These are phyloP conservation scores for Labeo catla DNA, from an alignment of 2,113 vertebrate genomes.

Conservation along the genomic window DNA sequence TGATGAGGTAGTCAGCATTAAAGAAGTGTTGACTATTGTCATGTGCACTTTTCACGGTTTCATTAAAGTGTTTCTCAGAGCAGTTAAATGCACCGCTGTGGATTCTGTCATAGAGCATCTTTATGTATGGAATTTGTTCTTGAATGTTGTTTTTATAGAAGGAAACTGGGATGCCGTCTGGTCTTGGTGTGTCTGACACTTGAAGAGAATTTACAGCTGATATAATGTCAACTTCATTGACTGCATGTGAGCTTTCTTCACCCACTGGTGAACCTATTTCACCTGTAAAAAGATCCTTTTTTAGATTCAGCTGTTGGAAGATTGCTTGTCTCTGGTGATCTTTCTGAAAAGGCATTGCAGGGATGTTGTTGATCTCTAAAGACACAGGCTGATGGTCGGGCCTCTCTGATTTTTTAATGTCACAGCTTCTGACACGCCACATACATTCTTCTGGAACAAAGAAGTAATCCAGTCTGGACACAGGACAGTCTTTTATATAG, in stretches of 20 bases:
- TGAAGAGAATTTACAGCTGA: constrained; percentile 34
- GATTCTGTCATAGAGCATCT: constrained; percentile 15
- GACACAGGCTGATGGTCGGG: not conserved
- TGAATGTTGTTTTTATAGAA: not conserved
- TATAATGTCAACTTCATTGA: constrained; percentile 19
- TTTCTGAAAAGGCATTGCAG: not conserved
- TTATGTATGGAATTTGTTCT: constrained; percentile 6
- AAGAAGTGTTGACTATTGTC: constrained; percentile 3
- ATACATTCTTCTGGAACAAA: constrained; percentile 20
- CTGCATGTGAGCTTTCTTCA: not conserved
- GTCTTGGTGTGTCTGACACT: constrained; percentile 39
- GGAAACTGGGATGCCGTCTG: constrained; percentile 6
- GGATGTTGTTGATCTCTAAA: not conserved
- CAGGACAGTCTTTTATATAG: not conserved
- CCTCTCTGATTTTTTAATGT: too few species aligned
- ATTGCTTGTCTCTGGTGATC: not conserved
- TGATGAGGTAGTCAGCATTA: constrained; percentile 13
- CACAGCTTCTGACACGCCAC: too few species aligned
- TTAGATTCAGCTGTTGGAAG: not conserved
- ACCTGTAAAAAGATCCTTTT: not conserved
- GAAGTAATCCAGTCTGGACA: constrained; percentile 22
- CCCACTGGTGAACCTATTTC: not conserved
- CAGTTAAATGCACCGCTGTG: not conserved
- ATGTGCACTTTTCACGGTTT: not conserved
- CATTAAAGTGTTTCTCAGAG: not conserved